These are phyloP conservation scores for Toxotes chatareus DNA, from an alignment of 2,113 vertebrate genomes.

Conservation along the genomic window DNA sequence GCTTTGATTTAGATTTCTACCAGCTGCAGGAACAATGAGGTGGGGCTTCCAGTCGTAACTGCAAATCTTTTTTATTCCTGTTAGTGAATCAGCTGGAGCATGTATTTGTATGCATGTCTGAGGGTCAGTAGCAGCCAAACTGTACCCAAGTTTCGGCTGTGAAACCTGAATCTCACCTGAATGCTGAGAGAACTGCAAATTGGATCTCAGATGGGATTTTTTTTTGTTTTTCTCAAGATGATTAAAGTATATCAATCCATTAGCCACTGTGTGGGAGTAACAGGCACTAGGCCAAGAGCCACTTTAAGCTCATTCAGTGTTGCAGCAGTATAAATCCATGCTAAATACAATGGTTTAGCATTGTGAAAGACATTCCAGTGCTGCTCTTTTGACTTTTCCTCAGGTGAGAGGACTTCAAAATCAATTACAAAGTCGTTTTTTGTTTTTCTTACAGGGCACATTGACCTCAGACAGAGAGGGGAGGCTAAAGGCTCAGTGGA, in stretches of 20 bases:
- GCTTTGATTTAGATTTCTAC: neutral
- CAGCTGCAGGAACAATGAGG: neutral
- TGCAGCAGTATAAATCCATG: neutral
- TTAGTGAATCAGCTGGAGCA: neutral
- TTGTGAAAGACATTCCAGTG: conserved; percentile 19
- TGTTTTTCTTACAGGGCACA: neutral
- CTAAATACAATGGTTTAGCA: neutral
- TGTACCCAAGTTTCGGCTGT: neutral
- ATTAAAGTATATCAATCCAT: conserved; percentile 37
- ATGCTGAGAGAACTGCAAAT: neutral
- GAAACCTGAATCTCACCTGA: conserved; percentile 12
- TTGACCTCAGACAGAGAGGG: conserved; percentile 37
- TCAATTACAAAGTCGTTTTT: neutral
- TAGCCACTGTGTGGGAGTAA: neutral
- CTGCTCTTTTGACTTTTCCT: neutral
- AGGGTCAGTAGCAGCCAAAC: neutral
- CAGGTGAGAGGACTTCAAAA: conserved; percentile 16
- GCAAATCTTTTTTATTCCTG: neutral
- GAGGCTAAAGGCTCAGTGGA: conserved; percentile 12
- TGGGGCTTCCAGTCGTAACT: neutral
- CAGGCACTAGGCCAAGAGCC: neutral
- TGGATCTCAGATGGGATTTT: conserved; percentile 12
- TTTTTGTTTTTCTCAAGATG: neutral
- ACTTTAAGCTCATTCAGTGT: neutral
- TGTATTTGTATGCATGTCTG: conserved; percentile 3